A percentile compares a stretch with the other conserved stretches of the same genome.
phyloP scores from a whole-genome alignment of 64 coral and sea anemone genomes.

The Dendronephthya gigantea region DNA sequence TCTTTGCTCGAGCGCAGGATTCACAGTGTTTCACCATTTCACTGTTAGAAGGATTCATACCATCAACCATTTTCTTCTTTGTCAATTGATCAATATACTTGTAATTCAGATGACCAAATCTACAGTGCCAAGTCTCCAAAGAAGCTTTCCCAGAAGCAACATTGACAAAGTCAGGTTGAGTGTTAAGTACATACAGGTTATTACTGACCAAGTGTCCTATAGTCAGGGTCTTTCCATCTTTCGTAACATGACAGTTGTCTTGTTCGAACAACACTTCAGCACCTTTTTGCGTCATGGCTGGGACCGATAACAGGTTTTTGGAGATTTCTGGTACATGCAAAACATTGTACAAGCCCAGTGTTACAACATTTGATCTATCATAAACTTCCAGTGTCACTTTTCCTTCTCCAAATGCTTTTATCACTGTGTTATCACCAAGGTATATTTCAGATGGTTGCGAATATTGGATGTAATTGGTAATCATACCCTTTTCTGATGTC shows the following conservation, averaged over 20 bases:
- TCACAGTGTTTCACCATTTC: neutral
- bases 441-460: conserved; percentile 18
- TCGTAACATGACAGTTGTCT: neutral
- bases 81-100: neutral
- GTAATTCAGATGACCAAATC: neutral
- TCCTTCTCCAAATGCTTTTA: conserved; percentile 33
- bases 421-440: conserved; percentile 25
- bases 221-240: neutral
- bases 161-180: neutral
- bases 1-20: neutral
- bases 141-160: neutral
- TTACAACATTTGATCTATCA: neutral
- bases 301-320: conserved; percentile 11
- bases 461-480: conserved; percentile 16
- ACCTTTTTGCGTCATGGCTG: neutral
- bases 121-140: neutral
- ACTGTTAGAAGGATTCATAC: neutral
- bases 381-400: conserved; percentile 1
- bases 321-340: conserved; percentile 10
- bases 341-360: conserved; percentile 18
- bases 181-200: neutral
- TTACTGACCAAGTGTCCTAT: neutral
- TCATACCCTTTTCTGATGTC: neutral
- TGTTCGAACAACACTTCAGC: neutral
- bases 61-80: neutral